Evolutionary conservation across 2,888 invertebrate genomes (phyloP).

Genomic region (Drosophila greeni): DNA sequence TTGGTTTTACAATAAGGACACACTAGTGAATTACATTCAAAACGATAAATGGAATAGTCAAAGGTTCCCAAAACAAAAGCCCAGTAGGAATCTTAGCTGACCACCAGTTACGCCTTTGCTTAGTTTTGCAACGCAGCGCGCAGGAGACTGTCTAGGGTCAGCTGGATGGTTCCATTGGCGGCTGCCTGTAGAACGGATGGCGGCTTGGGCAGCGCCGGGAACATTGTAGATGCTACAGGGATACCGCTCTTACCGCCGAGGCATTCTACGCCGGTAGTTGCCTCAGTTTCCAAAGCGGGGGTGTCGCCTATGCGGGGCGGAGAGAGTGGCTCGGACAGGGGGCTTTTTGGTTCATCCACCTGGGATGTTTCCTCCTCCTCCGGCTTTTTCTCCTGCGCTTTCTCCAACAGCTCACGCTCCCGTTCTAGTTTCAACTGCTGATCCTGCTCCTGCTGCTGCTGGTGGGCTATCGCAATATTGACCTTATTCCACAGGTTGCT

Average conservation of each 20-base stretch:
- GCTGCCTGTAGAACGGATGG: conserved; percentile 61
- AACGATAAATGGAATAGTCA: conserved; percentile 18
- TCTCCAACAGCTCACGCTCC: conserved; percentile 9
- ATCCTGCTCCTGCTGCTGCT: conserved; percentile 53
- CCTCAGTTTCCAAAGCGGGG: conserved; percentile 28
- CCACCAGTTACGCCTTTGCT: conserved; percentile 27
- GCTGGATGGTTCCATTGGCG: conserved; percentile 63
- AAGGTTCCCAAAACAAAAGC: conserved; percentile 7
- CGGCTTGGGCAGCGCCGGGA: conserved; percentile 63
- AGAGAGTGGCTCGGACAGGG: conserved; percentile 48
- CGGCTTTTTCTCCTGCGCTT: neutral
- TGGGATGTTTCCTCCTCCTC: neutral
- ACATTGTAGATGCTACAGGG: conserved; percentile 44
- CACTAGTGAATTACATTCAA: conserved; percentile 55
- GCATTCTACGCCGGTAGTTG: conserved; percentile 44
- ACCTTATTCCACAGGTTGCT: conserved; percentile 75
- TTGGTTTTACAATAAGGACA: conserved; percentile 57
- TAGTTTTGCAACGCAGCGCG: conserved; percentile 68
- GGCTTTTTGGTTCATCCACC: conserved; percentile 15
- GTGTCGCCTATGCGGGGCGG: conserved; percentile 51
- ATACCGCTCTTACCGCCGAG: conserved; percentile 51
- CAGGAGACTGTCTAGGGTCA: conserved; percentile 63
- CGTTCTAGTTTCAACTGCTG: neutral
- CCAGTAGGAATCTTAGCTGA: conserved; percentile 10
- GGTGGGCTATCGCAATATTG: conserved; percentile 62